Conservation (phyloP, 1,140 invertebrate species). For the Drosophila insularis region DNA sequence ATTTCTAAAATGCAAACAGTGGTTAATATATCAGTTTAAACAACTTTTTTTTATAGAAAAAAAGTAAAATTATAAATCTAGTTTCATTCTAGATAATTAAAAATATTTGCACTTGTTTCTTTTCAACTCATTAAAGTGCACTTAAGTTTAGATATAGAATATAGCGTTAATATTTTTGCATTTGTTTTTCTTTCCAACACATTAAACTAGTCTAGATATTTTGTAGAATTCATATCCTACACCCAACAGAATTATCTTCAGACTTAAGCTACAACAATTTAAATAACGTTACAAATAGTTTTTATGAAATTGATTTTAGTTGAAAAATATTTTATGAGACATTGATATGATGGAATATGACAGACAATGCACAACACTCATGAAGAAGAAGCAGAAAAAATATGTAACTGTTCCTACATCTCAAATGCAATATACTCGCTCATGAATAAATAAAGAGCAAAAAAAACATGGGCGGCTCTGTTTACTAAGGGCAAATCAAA, state of each 20-base stretch:
- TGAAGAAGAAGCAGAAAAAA: not conserved
- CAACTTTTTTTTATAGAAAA: too few relatives aligned
- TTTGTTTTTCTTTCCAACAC: too few relatives aligned
- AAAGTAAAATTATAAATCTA: too few relatives aligned
- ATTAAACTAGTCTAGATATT: not conserved
- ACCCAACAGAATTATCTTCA: not conserved
- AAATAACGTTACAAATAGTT: not conserved
- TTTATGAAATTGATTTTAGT: not conserved
- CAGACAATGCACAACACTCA: not conserved
- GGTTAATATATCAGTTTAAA: too few relatives aligned
- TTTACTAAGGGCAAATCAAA: not conserved
- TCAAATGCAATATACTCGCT: slow-evolving; percentile 1
- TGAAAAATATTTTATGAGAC: not conserved
- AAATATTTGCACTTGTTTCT: too few relatives aligned
- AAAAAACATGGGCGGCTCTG: not conserved
- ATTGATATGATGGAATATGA: slow-evolving; percentile 1
- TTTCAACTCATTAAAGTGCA: too few relatives aligned
- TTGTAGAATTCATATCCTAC: not conserved
- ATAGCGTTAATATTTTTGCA: too few relatives aligned
- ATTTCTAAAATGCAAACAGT: too few relatives aligned
- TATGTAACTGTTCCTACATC: not conserved
- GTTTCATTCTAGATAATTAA: too few relatives aligned
- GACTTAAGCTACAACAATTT: not conserved
- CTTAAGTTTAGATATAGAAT: too few relatives aligned
- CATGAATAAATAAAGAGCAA: not conserved